Percentiles rank a stretch among this genome's conserved stretches.
These are phyloP conservation scores for Syncerus caffer DNA, from an alignment of 2,797 vertebrate species.

Conservation along the genomic window DNA sequence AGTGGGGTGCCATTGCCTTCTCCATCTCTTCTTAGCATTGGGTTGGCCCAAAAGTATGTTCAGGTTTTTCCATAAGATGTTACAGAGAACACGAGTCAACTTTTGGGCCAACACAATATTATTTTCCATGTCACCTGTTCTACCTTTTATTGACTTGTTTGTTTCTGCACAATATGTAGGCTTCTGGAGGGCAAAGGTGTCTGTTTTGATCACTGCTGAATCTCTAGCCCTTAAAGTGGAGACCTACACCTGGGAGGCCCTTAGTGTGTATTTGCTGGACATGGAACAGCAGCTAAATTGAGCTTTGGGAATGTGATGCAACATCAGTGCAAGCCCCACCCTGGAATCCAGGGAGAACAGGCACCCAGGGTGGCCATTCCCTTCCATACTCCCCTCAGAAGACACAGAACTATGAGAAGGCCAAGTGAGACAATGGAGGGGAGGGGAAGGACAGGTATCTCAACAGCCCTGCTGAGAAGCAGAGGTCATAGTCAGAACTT, in stretches of 20 bases:
- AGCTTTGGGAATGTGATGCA: not conserved
- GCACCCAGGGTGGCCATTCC: not conserved
- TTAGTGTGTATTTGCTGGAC: not conserved
- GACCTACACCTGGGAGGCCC: not conserved
- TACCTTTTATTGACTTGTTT: not conserved
- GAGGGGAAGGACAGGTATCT: not conserved
- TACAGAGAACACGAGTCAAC: not conserved
- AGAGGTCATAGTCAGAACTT: not conserved
- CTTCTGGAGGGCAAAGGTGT: not conserved
- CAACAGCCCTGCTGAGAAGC: not conserved
- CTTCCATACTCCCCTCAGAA: not conserved
- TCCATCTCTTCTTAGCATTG: not conserved
- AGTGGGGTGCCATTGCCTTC: too few species aligned
- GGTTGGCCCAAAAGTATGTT: not conserved
- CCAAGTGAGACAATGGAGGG: not conserved
- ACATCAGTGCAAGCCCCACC: not conserved
- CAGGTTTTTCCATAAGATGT: not conserved
- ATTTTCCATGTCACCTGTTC: not conserved
- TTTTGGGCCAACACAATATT: not conserved
- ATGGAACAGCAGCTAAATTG: fast-evolving
- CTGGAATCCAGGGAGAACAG: not conserved
- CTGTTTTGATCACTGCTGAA: not conserved
- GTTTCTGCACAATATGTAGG: not conserved
- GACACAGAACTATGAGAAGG: not conserved
- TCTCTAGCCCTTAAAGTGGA: not conserved